Evolutionary conservation across 2,888 invertebrate genomes (phyloP).

Genomic region (Rhyacophila evoluta): DNA sequence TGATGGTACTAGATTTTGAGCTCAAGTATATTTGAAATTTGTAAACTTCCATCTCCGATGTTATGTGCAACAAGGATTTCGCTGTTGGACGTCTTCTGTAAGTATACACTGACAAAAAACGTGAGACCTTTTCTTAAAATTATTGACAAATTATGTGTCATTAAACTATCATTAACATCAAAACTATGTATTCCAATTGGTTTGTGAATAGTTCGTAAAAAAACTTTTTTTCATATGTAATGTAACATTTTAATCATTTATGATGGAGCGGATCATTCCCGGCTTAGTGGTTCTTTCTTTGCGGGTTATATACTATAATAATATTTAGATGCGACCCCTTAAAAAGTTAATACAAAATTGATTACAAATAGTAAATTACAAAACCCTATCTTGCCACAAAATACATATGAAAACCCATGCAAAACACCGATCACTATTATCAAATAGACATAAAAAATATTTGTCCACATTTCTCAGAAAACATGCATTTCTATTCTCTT

Average conservation of each 20-base stretch:
- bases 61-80: no score
- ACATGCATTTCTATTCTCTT: neutral
- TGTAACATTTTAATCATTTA: neutral
- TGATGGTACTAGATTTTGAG: no score
- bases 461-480: conserved; percentile 1
- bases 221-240: no score
- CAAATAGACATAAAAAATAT: conserved; percentile 17
- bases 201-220: no score
- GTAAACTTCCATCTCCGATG: no score
- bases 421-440: neutral
- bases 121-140: no score
- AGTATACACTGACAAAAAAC: no score
- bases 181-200: no score
- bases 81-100: no score
- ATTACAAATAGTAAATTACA: conserved; percentile 18
- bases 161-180: no score
- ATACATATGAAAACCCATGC: conserved; percentile 3
- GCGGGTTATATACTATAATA: neutral
- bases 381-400: conserved; percentile 36
- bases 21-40: no score
- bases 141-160: no score
- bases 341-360: neutral
- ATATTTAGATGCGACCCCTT: neutral
- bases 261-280: neutral
- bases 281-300: neutral